Evolutionary conservation across 2,113 vertebrate genomes (phyloP).

Genomic region (Piprites chloris): DNA sequence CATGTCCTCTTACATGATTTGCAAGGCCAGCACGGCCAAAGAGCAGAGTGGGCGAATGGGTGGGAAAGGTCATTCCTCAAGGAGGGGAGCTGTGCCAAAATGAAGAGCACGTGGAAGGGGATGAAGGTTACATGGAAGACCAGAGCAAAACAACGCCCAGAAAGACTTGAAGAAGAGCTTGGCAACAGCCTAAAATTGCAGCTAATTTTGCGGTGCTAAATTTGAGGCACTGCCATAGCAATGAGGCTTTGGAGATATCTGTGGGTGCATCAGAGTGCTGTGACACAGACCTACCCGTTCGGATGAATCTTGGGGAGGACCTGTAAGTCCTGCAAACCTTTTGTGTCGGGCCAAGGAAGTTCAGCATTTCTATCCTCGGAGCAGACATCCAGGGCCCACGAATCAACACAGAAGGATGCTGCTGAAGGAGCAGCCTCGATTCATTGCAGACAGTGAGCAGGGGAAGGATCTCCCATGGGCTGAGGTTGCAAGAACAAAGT

Average conservation of each 20-base stretch:
- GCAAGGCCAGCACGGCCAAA: not conserved
- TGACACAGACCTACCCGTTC: not conserved
- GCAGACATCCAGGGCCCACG: not conserved
- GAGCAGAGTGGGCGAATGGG: not conserved
- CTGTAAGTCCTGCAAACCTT: not conserved
- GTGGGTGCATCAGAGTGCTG: not conserved
- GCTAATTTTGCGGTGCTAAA: not conserved
- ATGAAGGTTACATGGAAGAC: not conserved
- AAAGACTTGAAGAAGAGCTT: not conserved
- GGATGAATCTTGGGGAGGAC: not conserved
- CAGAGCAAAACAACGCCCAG: not conserved
- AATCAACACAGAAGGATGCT: not conserved
- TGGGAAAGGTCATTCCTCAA: not conserved
- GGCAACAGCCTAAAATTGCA: not conserved
- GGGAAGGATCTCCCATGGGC: not conserved
- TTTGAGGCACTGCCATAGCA: not conserved
- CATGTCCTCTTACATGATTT: not conserved
- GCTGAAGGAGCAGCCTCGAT: not conserved
- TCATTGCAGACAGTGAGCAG: rapidly evolving
- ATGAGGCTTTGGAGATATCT: not conserved
- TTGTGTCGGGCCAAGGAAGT: not conserved
- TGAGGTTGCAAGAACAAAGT: not conserved
- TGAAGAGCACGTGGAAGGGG: not conserved
- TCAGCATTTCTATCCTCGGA: rapidly evolving
- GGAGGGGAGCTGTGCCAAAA: not conserved